Percentiles rank a stretch among this genome's conserved stretches.
Conservation (phyloP, 2,888 invertebrate genomes). For the Girardia tigrina region DNA sequence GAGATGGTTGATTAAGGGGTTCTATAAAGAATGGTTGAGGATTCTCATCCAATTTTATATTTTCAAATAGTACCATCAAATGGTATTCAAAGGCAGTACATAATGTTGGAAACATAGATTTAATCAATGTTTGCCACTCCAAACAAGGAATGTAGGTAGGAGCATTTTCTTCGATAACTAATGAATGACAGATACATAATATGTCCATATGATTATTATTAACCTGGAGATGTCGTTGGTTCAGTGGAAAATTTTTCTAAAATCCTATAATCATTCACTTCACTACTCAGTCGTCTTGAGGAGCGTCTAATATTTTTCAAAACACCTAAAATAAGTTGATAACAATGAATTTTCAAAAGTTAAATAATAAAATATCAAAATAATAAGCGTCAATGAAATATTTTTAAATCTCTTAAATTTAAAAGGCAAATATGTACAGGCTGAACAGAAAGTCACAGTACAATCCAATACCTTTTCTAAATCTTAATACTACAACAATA, state of each 20-base stretch:
- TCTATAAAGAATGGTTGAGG: background rate
- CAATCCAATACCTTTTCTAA: too few relatives aligned
- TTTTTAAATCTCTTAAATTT: too few relatives aligned
- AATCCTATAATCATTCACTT: slow-evolving; percentile 7
- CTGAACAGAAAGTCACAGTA: too few relatives aligned
- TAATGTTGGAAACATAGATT: background rate
- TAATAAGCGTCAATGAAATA: too few relatives aligned
- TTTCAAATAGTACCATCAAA: background rate
- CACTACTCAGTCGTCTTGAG: background rate
- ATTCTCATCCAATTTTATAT: background rate
- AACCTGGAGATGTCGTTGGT: slow-evolving; percentile 7
- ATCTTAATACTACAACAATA: too few relatives aligned
- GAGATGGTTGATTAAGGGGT: slow-evolving; percentile 10
- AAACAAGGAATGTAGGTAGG: background rate
- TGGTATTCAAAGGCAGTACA: slow-evolving; percentile 16
- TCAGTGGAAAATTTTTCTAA: background rate
- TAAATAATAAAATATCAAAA: too few relatives aligned
- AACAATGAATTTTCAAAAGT: background rate
- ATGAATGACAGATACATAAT: background rate
- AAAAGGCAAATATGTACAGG: too few relatives aligned
- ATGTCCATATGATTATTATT: background rate
- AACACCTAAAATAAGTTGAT: background rate
- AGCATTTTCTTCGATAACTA: slow-evolving; percentile 15
- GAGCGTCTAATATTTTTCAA: background rate
- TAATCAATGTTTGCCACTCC: slow-evolving; percentile 21